Evolutionary conservation across 2,888 invertebrate genomes (phyloP).

Genomic region (Sinelater perroti): DNA sequence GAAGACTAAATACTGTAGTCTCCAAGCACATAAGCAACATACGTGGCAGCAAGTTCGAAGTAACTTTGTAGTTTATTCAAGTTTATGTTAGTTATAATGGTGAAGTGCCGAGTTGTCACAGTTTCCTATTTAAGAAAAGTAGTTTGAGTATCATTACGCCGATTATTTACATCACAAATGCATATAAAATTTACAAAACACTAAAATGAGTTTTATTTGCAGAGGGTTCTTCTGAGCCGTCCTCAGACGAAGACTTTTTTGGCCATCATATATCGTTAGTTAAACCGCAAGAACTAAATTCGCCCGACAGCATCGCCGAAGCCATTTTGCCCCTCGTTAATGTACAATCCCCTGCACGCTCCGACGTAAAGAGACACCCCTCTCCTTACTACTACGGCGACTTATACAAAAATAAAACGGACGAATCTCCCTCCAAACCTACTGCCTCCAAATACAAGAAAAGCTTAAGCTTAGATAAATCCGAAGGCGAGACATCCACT

Average conservation of each 20-base stretch:
- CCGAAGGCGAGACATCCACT: slow-evolving; percentile 62
- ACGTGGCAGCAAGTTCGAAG: no score
- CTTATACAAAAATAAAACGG: slow-evolving; percentile 65
- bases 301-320: slow-evolving; percentile 74
- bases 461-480: slow-evolving; percentile 55
- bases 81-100: no score
- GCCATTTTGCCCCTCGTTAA: slow-evolving; percentile 59
- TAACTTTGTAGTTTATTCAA: no score
- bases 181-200: no score
- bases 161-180: no score
- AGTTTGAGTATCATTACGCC: neutral
- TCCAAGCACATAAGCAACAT: no score
- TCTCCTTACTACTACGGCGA: slow-evolving; percentile 88
- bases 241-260: slow-evolving; percentile 60
- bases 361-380: slow-evolving; percentile 72
- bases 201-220: slow-evolving; percentile 41
- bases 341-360: slow-evolving; percentile 64
- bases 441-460: slow-evolving; percentile 44
- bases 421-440: slow-evolving; percentile 42
- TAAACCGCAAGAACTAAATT: slow-evolving; percentile 69
- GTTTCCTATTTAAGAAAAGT: neutral
- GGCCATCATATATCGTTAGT: slow-evolving; percentile 49
- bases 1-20: no score
- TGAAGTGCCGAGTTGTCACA: no score
- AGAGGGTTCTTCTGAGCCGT: slow-evolving; percentile 60